These are phyloP conservation scores for Suillia variegata DNA, from an alignment of 2,888 invertebrate genomes.

Conservation along the genomic window DNA sequence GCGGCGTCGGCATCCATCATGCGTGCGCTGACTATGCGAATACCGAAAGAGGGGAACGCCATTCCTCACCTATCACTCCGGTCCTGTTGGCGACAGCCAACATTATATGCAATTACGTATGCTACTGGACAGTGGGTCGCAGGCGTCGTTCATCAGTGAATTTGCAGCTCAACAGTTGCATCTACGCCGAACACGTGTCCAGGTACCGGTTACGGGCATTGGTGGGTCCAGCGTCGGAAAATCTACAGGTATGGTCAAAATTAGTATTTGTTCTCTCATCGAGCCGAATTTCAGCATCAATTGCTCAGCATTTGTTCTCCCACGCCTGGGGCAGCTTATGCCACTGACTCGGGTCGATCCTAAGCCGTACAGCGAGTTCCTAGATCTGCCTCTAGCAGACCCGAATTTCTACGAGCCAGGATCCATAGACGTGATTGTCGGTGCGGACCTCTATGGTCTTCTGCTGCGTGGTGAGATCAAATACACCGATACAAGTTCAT, in stretches of 20 bases:
- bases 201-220: slow-evolving; percentile 17
- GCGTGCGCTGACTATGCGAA: background rate
- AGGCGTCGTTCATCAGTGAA: slow-evolving; percentile 26
- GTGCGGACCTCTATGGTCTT: slow-evolving; percentile 21
- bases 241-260: slow-evolving; percentile 20
- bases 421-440: slow-evolving; percentile 24
- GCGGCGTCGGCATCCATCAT: slow-evolving; percentile 1
- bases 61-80: background rate
- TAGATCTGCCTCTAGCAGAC: slow-evolving; percentile 20
- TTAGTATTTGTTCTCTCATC: slow-evolving; percentile 19
- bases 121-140: slow-evolving; percentile 22
- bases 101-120: slow-evolving; percentile 13
- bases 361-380: slow-evolving; percentile 15
- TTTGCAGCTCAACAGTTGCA: slow-evolving; percentile 24
- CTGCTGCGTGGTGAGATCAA: slow-evolving; percentile 19
- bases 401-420: slow-evolving; percentile 18
- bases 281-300: slow-evolving; percentile 21
- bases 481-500: background rate
- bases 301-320: slow-evolving; percentile 21
- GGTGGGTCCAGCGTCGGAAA: slow-evolving; percentile 16
- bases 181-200: slow-evolving; percentile 15
- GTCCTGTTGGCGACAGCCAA: slow-evolving; percentile 20
- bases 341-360: slow-evolving; percentile 8
- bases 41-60: background rate
- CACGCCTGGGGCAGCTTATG: slow-evolving; percentile 21